These are phyloP conservation scores for Ischnus inquisitorius DNA, from an alignment of 2,888 invertebrate genomes.

Conservation along the genomic window DNA sequence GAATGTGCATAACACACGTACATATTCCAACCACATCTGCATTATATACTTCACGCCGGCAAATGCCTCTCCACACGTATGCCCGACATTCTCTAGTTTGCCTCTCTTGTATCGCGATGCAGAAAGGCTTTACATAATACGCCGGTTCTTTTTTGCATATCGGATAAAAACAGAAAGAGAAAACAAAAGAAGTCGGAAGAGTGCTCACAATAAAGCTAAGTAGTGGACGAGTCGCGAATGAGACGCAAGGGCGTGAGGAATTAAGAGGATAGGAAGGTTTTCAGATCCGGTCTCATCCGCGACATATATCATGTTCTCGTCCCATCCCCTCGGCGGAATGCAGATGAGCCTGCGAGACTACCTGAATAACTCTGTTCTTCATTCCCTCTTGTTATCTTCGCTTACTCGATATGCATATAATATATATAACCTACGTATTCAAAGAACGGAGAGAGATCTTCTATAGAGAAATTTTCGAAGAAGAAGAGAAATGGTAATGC, in stretches of 20 bases:
- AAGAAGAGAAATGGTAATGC: constrained; percentile 32
- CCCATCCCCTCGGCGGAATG: constrained; percentile 39
- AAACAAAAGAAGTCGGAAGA: constrained; percentile 59
- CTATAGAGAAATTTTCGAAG: constrained; percentile 3
- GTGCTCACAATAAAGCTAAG: constrained; percentile 71
- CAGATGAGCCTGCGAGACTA: constrained; percentile 53
- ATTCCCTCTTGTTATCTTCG: constrained; percentile 33
- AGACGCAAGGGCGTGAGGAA: constrained; percentile 40
- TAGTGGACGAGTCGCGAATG: constrained; percentile 30
- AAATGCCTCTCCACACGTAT: constrained; percentile 26
- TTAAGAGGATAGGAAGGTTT: constrained; percentile 22
- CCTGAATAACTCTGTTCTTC: constrained; percentile 58
- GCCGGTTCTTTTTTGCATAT: constrained; percentile 71
- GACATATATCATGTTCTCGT: constrained; percentile 58
- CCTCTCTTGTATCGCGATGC: constrained; percentile 57
- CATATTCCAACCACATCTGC: constrained; percentile 51
- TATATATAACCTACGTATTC: constrained; percentile 34
- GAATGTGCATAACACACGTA: constrained; percentile 29
- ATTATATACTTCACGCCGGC: constrained; percentile 56
- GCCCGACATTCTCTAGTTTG: constrained; percentile 31
- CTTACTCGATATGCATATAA: not conserved
- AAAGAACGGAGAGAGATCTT: constrained; percentile 18
- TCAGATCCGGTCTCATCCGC: constrained; percentile 14
- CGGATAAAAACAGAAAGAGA: constrained; percentile 53
- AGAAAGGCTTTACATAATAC: constrained; percentile 71